Evolutionary conservation across 2,888 invertebrate genomes (phyloP).

Genomic region (Cataglyphis altisquamis): DNA sequence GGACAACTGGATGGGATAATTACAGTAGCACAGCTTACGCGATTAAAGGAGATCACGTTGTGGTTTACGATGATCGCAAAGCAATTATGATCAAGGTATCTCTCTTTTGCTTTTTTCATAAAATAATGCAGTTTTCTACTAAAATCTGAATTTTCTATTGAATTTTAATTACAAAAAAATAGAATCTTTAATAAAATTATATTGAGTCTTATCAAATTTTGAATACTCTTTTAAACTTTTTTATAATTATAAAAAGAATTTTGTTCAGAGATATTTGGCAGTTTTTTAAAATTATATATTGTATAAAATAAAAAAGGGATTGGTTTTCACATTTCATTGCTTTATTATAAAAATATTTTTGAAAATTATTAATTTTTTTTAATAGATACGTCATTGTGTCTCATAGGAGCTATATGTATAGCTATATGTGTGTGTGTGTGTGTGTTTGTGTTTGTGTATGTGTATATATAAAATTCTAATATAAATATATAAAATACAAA

Average conservation of each 20-base stretch:
- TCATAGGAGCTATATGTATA: not conserved
- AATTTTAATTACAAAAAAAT: not conserved
- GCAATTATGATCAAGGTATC: conserved; percentile 92
- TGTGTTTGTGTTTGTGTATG: too few species aligned
- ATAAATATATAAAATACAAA: not conserved
- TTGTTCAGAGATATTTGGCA: not conserved
- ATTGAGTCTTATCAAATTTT: not conserved
- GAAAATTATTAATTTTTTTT: conserved; percentile 1
- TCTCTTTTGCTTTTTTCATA: not conserved
- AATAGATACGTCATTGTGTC: not conserved
- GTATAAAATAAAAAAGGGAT: not conserved
- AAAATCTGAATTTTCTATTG: not conserved
- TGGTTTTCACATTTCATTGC: not conserved
- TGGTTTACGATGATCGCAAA: conserved; percentile 92
- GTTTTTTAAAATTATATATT: not conserved
- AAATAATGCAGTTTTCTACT: not conserved
- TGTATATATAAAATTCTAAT: too few species aligned
- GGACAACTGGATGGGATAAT: conserved; percentile 91
- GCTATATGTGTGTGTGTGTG: too few species aligned
- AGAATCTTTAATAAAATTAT: not conserved
- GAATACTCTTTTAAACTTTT: not conserved
- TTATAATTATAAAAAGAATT: not conserved
- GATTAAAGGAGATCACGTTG: conserved; percentile 89
- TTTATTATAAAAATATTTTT: not conserved
- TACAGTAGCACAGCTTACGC: conserved; percentile 89